Evolutionary conservation across 2,797 vertebrate genomes (phyloP).

Genomic region (Betta splendens): DNA sequence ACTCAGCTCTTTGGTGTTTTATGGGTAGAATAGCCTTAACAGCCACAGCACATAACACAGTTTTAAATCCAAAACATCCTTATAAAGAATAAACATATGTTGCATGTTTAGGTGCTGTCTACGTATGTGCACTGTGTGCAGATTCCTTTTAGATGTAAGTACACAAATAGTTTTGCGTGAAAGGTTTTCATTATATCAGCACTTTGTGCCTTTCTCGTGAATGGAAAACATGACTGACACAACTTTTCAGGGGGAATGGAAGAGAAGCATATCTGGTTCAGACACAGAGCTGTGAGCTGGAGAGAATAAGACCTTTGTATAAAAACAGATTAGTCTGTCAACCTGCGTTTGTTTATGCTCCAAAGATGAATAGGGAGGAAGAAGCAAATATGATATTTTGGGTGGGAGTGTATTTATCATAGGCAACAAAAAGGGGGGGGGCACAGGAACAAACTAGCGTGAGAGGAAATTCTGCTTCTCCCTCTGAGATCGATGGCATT

Average conservation of each 20-base stretch:
- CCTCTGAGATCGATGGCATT: constrained; percentile 49
- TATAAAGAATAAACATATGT: neutral
- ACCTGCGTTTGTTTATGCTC: constrained; percentile 63
- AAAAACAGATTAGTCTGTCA: constrained; percentile 53
- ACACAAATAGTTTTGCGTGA: constrained; percentile 1
- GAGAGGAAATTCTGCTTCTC: constrained; percentile 54
- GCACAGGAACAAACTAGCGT: constrained; percentile 49
- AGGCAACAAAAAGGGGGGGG: neutral
- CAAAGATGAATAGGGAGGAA: constrained; percentile 51
- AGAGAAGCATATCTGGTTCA: constrained; percentile 5
- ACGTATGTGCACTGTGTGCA: neutral
- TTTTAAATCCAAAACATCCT: neutral
- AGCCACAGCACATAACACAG: neutral
- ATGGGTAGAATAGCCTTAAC: neutral
- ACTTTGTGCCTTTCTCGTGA: constrained; percentile 8
- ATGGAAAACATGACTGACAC: constrained; percentile 19
- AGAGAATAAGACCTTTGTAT: constrained; percentile 37
- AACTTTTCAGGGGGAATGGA: constrained; percentile 19
- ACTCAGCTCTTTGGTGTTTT: constrained; percentile 6
- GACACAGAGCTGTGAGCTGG: constrained; percentile 24
- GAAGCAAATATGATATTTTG: constrained; percentile 55
- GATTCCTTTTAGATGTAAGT: neutral
- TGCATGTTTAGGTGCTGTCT: neutral
- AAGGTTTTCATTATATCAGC: constrained; percentile 12
- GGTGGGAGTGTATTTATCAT: constrained; percentile 52